These are phyloP conservation scores for Oreotrochilus melanogaster DNA, from an alignment of 2,113 vertebrate genomes.

Conservation along the genomic window DNA sequence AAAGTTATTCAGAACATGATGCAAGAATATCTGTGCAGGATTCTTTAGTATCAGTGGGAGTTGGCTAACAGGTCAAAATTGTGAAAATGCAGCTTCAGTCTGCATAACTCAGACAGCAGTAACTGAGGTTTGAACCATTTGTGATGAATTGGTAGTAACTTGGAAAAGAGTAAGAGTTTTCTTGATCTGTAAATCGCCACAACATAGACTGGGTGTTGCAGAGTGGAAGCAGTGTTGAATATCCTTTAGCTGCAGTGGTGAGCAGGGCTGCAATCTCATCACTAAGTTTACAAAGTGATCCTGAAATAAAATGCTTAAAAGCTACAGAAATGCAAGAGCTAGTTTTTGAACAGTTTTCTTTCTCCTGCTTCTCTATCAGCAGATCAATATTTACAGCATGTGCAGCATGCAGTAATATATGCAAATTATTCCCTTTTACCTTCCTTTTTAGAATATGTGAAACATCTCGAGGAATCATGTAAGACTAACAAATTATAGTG, in stretches of 20 bases:
- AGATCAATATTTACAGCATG: constrained; percentile 58
- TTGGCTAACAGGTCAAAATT: not conserved
- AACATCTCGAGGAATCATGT: constrained; percentile 47
- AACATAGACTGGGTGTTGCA: not conserved
- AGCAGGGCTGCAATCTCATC: not conserved
- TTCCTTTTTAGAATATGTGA: constrained; percentile 45
- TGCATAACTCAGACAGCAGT: not conserved
- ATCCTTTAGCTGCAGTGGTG: not conserved
- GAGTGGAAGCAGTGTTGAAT: not conserved
- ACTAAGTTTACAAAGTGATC: not conserved
- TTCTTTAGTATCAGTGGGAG: not conserved
- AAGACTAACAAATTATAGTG: constrained; percentile 69
- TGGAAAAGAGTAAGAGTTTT: not conserved
- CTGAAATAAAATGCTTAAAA: not conserved
- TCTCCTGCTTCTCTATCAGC: not conserved
- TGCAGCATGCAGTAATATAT: constrained; percentile 61
- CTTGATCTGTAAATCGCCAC: not conserved
- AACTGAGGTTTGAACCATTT: not conserved
- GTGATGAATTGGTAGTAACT: not conserved
- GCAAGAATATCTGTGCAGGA: not conserved
- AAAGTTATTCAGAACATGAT: not conserved
- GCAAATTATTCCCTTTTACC: constrained; percentile 73
- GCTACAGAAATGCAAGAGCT: not conserved
- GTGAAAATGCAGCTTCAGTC: not conserved
- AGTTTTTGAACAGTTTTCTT: not conserved